Evolutionary conservation across 2,888 invertebrate species (phyloP).

Genomic region (Microdon myrmicae): DNA sequence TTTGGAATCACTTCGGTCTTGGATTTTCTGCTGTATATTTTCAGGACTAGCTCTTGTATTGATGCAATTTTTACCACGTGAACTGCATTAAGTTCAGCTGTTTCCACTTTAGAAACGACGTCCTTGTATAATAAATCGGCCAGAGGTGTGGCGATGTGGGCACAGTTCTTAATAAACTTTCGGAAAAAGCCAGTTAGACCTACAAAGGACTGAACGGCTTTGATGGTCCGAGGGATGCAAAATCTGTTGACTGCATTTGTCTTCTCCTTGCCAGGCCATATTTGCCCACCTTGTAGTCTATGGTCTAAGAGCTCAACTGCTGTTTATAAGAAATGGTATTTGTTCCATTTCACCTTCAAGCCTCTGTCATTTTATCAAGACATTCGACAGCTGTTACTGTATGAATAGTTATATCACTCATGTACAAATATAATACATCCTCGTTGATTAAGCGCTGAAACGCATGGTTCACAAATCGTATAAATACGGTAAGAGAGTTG

Average conservation of each 20-base stretch:
- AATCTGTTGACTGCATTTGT: constrained; percentile 6
- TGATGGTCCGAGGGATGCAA: constrained; percentile 7
- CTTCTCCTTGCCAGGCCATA: constrained; percentile 2
- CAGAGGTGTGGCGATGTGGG: constrained; percentile 2
- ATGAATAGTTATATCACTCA: no score
- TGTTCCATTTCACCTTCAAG: no score
- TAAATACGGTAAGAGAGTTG: constrained; percentile 60
- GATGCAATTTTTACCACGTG: not conserved
- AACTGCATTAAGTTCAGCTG: not conserved
- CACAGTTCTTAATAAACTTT: constrained; percentile 3
- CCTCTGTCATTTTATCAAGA: no score
- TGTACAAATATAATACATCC: constrained; percentile 23
- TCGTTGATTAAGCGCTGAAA: constrained; percentile 28
- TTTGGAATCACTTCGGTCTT: constrained; percentile 48
- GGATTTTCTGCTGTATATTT: constrained; percentile 23
- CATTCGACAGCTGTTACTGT: no score
- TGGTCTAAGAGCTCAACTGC: constrained; percentile 5
- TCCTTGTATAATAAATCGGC: constrained; percentile 1
- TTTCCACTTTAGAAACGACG: constrained; percentile 6
- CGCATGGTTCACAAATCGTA: constrained; percentile 43
- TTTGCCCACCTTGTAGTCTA: not conserved
- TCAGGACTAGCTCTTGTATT: constrained; percentile 21
- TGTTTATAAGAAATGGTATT: constrained; percentile 6
- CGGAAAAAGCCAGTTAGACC: constrained; percentile 4
- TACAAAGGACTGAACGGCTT: constrained; percentile 7